Conservation (phyloP, 2,797 vertebrate species). For the Smutsia gigantea region DNA sequence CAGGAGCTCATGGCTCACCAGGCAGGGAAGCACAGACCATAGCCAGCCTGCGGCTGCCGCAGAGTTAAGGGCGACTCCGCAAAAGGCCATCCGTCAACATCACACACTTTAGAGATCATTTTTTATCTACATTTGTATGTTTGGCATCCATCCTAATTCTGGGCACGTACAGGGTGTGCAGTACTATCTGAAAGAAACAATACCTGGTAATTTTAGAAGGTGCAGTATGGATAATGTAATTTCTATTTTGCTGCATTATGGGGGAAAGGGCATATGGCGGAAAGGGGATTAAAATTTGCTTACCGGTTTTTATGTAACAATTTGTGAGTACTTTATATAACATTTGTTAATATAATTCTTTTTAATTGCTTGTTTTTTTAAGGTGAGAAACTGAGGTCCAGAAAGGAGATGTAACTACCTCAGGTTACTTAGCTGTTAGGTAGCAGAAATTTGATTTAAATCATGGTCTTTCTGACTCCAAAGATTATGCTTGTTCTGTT, state of each 20-base stretch:
- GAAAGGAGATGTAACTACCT: background rate
- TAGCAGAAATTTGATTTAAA: background rate
- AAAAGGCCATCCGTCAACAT: background rate
- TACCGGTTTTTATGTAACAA: background rate
- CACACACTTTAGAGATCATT: background rate
- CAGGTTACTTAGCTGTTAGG: background rate
- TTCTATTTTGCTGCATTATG: slow-evolving; percentile 12
- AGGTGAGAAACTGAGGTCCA: background rate
- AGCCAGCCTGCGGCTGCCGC: background rate
- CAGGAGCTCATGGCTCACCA: background rate
- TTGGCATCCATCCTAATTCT: background rate
- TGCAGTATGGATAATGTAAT: background rate
- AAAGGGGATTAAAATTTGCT: background rate
- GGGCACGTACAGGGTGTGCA: background rate
- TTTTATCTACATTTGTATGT: background rate
- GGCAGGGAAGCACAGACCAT: background rate
- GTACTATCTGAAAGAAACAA: background rate
- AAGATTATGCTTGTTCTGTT: background rate
- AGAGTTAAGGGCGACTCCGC: background rate
- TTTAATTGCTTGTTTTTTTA: background rate
- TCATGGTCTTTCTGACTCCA: background rate
- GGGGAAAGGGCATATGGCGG: background rate
- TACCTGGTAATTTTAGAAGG: background rate
- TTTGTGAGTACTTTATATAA: background rate
- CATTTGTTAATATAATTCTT: background rate